Base-by-base conservation (phyloP, 2,888 invertebrate species). In the Clepsis dumicolana region DNA sequence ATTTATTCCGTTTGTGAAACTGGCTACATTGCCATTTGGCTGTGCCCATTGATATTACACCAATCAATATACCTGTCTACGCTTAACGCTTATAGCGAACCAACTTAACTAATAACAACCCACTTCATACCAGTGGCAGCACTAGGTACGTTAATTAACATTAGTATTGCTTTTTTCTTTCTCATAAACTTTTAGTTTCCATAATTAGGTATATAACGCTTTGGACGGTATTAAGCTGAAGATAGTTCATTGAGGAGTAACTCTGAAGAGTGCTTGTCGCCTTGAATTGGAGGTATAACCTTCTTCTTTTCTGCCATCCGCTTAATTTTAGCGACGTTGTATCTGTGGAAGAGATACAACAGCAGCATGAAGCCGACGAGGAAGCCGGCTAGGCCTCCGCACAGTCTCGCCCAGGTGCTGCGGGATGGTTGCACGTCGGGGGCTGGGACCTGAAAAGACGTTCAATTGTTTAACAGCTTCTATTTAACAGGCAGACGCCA, bases 391-490 rank as follows among this genome's bases (percentile, higher is more conserved):
- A 94, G 81, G 0, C 93, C 89, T 0, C 93, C 90, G 41, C 88
- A 85, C 53, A 94, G 86, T 0, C 91, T 92, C 50, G 93, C 74
- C 94, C 94, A 94, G 0, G 94, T 94, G 25, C 88, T 85, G 2
- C 91, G 86, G 0, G 86, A 80, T 0, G 87, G 73, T 65, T 69
- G 64, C 4, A 53, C 38, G 29, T 65, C 65, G 7, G 54, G 48
- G 7, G 25, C 14, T 2, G 69, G 64, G 44, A 27, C 64, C 64
- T 69, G 64, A 7, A 48, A 48, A 1, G 21, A 21, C 8, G 21
- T 48, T 48, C 1, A 48, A 10, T 21, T 12, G 38, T 38, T 38
- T 38, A n/a, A n/a, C n/a, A n/a, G n/a, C n/a, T n/a, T n/a, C n/a
- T n/a, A n/a, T n/a, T n/a, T n/a, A n/a, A n/a, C n/a, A n/a, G n/a